These are phyloP conservation scores for Lasioglossum villosulum DNA, from an alignment of 2,888 invertebrate species.

Conservation along the genomic window DNA sequence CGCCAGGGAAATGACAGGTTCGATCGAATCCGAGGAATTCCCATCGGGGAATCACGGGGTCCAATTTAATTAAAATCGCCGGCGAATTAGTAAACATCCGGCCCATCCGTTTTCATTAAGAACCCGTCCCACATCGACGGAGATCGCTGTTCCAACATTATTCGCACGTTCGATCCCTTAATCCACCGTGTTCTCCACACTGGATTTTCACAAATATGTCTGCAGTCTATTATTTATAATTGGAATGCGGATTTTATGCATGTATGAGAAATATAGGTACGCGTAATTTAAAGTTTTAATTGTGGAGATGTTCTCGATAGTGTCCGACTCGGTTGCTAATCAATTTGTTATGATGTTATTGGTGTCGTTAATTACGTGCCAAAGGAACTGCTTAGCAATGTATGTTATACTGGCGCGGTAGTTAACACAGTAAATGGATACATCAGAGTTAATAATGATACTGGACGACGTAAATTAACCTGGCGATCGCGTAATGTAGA, in stretches of 20 bases:
- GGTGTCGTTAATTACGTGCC: not conserved
- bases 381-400: not conserved
- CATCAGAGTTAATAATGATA: not conserved
- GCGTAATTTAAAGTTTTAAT: not conserved
- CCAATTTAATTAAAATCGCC: slow-evolving; percentile 50
- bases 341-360: not conserved
- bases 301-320: not conserved
- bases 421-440: not conserved
- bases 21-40: slow-evolving; percentile 45
- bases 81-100: slow-evolving; percentile 28
- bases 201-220: not conserved
- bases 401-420: not conserved
- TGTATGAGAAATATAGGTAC: no score
- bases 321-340: not conserved
- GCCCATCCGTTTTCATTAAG: slow-evolving; percentile 11
- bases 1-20: slow-evolving; percentile 20
- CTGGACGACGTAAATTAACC: not conserved
- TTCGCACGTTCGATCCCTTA: not conserved
- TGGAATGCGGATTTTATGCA: no score
- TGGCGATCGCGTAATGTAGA: not conserved
- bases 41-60: slow-evolving; percentile 17
- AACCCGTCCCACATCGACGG: not conserved
- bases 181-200: not conserved
- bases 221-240: no score
- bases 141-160: not conserved